Conservation (phyloP, 2,113 vertebrate genomes). For the Prunella fulvescens region DNA sequence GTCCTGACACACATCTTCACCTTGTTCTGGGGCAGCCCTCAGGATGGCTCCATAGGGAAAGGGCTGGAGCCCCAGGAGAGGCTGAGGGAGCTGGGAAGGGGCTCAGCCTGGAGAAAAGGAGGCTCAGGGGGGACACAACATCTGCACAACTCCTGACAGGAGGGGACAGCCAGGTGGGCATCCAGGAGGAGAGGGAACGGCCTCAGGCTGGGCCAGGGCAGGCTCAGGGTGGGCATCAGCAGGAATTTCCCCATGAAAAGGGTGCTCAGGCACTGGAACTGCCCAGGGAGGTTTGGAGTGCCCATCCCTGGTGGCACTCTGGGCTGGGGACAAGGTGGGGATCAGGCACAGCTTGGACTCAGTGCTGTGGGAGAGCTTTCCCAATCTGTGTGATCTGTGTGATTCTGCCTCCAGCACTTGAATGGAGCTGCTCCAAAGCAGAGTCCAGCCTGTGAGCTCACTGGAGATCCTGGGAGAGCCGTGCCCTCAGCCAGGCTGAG, state of each 20-base stretch:
- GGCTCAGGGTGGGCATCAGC: not conserved
- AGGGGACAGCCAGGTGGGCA: not conserved
- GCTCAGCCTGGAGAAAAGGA: not conserved
- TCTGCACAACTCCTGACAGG: not conserved
- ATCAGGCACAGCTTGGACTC: accelerated
- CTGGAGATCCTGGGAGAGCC: accelerated
- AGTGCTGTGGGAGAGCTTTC: accelerated
- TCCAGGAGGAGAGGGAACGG: not conserved
- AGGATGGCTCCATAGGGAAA: not conserved
- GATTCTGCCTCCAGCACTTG: not conserved
- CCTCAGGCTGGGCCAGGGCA: not conserved
- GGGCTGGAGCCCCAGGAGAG: accelerated
- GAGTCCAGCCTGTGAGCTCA: not conserved
- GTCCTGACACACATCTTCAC: not conserved
- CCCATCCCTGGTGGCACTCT: not conserved
- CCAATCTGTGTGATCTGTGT: not conserved
- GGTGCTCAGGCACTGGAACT: not conserved
- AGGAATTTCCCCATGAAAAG: not conserved
- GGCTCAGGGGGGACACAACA: not conserved
- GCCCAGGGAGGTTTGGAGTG: not conserved
- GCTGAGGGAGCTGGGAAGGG: not conserved
- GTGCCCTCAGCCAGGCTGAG: not conserved
- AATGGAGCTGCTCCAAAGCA: not conserved
- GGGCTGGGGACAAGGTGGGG: not conserved
- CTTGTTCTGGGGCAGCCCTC: not conserved